Evolutionary conservation across 2,888 invertebrate species (phyloP).

Genomic region (Pachymerium ferrugineum): DNA sequence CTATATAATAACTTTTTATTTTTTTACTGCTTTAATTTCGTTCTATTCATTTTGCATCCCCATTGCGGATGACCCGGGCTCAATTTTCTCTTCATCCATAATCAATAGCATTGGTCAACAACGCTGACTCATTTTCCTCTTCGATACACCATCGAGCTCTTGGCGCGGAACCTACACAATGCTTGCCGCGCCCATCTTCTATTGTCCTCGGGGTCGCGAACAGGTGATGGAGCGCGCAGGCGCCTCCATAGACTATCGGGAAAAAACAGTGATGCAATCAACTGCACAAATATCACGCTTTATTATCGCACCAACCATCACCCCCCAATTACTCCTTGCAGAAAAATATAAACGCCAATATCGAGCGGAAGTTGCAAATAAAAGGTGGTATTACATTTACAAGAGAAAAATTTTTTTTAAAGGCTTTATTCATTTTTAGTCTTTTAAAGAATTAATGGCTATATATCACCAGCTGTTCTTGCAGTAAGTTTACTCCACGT

Average conservation of each 20-base stretch:
- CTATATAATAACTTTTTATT: no score
- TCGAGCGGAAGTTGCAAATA: conserved; percentile 1
- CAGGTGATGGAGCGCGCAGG: conserved; percentile 16
- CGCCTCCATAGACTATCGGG: background rate
- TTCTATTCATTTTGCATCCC: background rate
- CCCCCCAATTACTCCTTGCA: no score
- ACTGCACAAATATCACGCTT: conserved; percentile 4
- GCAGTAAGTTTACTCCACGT: no score
- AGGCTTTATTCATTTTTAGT: no score
- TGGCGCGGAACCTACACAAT: conserved; percentile 12
- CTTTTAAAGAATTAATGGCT: no score
- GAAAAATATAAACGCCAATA: background rate
- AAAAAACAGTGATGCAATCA: background rate
- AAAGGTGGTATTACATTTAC: no score
- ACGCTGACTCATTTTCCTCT: conserved; percentile 8
- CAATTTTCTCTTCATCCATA: conserved; percentile 16
- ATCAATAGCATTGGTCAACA: conserved; percentile 11
- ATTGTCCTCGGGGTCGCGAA: conserved; percentile 8
- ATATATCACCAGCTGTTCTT: no score
- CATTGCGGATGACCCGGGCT: background rate
- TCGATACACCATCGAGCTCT: conserved; percentile 3
- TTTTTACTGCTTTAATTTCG: conserved; percentile 1
- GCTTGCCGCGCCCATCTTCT: background rate
- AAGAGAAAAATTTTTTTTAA: no score
- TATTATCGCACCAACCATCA: no score